Evolutionary conservation across 1,140 invertebrate genomes (phyloP).

Genomic region (Chironomus striatipennis): DNA sequence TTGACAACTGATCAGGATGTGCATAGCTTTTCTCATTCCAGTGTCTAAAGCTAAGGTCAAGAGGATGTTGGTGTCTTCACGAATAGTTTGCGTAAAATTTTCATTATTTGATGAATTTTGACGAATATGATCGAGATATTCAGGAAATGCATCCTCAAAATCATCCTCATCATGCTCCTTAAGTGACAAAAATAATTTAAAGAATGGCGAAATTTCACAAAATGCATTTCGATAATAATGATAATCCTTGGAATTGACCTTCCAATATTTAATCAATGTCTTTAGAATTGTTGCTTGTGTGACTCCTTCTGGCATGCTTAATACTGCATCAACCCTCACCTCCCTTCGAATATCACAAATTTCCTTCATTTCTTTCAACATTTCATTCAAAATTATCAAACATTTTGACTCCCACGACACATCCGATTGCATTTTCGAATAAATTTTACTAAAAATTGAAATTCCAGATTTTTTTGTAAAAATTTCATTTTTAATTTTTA

Average conservation of each 20-base stretch:
- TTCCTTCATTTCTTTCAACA: background rate
- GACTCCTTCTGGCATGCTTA: background rate
- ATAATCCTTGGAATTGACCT: background rate
- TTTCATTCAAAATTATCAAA: background rate
- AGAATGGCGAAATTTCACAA: background rate
- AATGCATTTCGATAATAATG: background rate
- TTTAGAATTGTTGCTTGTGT: background rate
- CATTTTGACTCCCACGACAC: background rate
- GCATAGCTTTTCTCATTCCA: constrained; percentile 1
- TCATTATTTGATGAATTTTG: background rate
- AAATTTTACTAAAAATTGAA: background rate
- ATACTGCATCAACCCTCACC: background rate
- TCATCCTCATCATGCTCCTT: background rate
- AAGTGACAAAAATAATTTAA: background rate
- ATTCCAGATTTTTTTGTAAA: background rate
- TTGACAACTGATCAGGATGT: background rate
- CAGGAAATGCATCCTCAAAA: constrained; percentile 1
- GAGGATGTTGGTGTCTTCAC: background rate
- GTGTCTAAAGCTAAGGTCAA: background rate
- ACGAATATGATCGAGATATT: background rate
- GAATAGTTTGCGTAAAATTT: background rate
- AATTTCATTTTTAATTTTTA: constrained; percentile 15
- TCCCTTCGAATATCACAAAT: background rate
- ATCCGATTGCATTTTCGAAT: background rate
- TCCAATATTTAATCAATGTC: background rate